Base-by-base conservation (phyloP, 2,797 vertebrate genomes). In the Paguma larvata region DNA sequence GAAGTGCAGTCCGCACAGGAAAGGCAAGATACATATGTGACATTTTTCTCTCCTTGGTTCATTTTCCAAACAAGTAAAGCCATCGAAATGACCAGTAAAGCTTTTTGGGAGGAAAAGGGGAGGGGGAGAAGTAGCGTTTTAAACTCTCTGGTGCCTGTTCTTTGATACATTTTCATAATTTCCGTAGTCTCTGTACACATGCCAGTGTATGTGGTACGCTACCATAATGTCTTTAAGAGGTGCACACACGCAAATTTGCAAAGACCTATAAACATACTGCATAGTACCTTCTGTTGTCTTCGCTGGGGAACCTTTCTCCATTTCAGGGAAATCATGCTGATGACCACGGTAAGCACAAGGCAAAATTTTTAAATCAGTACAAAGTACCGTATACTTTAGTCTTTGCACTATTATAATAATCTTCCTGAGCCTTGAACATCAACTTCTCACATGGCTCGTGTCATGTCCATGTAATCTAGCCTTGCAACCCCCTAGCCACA, bases 41-140 rank as follows among this genome's bases (percentile, higher is more conserved):
- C 30, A 4, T 27, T 62, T 80, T 3, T 72, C n/a, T 68, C 46
- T 34, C 41, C 13, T 25, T 27, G 62, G 38, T 41, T 19, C 30
- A 41, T 30, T 85, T 92, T 72, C 6, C 7, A 15, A 65, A 56
- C 27, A 83, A 46, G 48, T 25, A 51, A 30, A 72, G 25, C n/a
- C 62, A 1, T 23, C 56, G 56, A 77, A 27, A 80, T 65, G 27
- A 41, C 23, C 14, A 32, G 0, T 4, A 34, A 48, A 65, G 48
- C 21, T 62, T 68, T n/a, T 1, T 4, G 14, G 14, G 6, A 1
- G 6, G 19, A 15, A 34, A 5, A 9, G 2, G 15, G 14, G 9
- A 1, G 14, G 6, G 4, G 3, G 16, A 48, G 67, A 44, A 56
- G 23, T 13, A 32, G 25, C 34, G 10, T 83, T 73, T 63, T 70